These are phyloP conservation scores for Hermetia illucens DNA, from an alignment of 1,140 invertebrate genomes.

Conservation along the genomic window DNA sequence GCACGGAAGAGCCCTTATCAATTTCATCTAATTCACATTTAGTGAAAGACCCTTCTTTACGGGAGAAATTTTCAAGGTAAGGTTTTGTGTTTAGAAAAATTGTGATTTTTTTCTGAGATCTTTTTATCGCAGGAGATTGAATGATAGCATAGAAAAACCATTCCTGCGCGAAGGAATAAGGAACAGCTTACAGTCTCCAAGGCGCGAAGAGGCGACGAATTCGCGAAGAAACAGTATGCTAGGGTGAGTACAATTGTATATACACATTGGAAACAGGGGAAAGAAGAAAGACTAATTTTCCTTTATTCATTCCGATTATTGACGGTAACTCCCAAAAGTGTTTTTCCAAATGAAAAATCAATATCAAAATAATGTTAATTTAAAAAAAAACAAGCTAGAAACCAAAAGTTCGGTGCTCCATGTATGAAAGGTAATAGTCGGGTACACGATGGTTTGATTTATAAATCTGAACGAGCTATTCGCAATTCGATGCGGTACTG, in stretches of 20 bases:
- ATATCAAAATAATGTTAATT: too few species aligned
- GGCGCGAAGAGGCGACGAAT: constrained; percentile 28
- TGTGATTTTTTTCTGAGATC: constrained; percentile 9
- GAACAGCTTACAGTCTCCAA: constrained; percentile 27
- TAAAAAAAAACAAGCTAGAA: too few species aligned
- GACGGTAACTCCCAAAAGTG: too few species aligned
- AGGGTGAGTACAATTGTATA: constrained; percentile 16
- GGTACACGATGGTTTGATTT: too few species aligned
- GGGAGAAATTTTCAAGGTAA: constrained; percentile 34
- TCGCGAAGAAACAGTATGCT: constrained; percentile 31
- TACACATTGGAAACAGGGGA: neutral
- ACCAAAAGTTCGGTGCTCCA: too few species aligned
- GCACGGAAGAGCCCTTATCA: constrained; percentile 41
- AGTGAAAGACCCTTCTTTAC: constrained; percentile 29
- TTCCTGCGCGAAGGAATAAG: constrained; percentile 23
- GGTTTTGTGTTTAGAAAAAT: constrained; percentile 2
- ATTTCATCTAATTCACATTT: constrained; percentile 26
- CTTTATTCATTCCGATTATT: too few species aligned
- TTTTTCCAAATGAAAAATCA: too few species aligned
- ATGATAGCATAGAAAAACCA: constrained; percentile 23
- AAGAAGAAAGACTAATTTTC: too few species aligned
- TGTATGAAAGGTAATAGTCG: too few species aligned
- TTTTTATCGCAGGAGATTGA: constrained; percentile 14
- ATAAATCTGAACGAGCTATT: too few species aligned
- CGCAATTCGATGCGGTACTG: too few species aligned